Evolutionary conservation across 2,113 vertebrate genomes (phyloP), one percentile per base, ranked within the genome.

Genomic region (Gallinago paraguaiae): DNA sequence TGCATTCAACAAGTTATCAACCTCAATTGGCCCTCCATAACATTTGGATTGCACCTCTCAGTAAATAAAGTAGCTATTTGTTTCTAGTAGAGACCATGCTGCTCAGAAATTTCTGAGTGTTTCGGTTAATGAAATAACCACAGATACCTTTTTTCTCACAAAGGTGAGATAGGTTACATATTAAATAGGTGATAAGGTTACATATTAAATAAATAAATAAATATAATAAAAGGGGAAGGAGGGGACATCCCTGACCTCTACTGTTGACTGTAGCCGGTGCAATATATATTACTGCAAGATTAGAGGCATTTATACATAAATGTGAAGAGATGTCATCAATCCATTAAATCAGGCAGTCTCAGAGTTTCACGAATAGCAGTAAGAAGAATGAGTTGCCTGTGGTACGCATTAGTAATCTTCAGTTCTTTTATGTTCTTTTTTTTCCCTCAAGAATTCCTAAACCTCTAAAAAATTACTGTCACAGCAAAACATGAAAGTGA

Each of bases 171-270:
- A 90, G 4, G 22, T 23, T 90, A 45, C 9, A 68, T 50, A 61
- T 63, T 86, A 87, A 48, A 41, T 45, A 92, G 50, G 35, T 1
- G 13, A 77, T 86, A 88, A 90, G 3, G 22, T 23, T 90, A 45
- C 9, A 64, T 50, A 61, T 63, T 86, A 87, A 48, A 41, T 45
- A 92, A 91, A 43, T 48, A 69, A 51, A 33, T 35, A 80, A 69
- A 10, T 45, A 88, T 23, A 23, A 31, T 20, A 39, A 51, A 14
- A 33, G 4, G 7, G 4, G 0, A 0, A 11, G 18, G 0, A 0
- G 13, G 10, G 5, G 7, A 43, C 61, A 33, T 7, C 10, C 24
- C 27, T 76, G 63, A 68, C 25, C 14, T 77, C 19, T 83, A 2
- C 7, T 50, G 10, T 48, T 79, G 39, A 48, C 63, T 84, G 17